Evolutionary conservation across 2,888 invertebrate genomes (phyloP).

Genomic region (Lasioglossum figueresi): DNA sequence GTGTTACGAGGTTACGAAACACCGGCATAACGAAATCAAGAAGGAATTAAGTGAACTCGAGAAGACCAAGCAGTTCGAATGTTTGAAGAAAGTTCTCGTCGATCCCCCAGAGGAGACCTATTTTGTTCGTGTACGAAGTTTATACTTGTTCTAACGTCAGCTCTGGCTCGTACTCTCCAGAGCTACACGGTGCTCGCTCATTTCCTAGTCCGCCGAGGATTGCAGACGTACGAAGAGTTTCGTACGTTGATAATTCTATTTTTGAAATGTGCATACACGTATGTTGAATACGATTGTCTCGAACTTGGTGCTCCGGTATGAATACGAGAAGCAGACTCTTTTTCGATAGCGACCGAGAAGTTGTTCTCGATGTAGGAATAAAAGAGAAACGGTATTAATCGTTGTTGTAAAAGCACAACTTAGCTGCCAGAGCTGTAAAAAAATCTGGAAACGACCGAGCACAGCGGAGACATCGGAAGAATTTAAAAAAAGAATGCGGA

Average conservation of each 20-base stretch:
- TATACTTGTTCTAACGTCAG: neutral
- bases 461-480: neutral
- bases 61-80: constrained; percentile 1
- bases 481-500: neutral
- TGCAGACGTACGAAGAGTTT: neutral
- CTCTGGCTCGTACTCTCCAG: neutral
- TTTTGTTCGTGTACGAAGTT: neutral
- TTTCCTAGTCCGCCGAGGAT: neutral
- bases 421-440: neutral
- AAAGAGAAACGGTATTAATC: neutral
- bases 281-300: neutral
- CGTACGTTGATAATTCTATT: neutral
- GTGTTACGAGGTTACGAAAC: neutral
- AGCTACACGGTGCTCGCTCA: neutral
- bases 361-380: no score
- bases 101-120: neutral
- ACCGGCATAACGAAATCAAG: neutral
- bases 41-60: neutral
- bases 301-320: neutral
- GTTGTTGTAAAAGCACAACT: neutral
- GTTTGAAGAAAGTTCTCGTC: neutral
- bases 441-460: neutral
- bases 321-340: no score
- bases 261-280: neutral
- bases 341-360: no score